Evolutionary conservation across 1,140 invertebrate species (phyloP).

Genomic region (Dysdera silvatica): DNA sequence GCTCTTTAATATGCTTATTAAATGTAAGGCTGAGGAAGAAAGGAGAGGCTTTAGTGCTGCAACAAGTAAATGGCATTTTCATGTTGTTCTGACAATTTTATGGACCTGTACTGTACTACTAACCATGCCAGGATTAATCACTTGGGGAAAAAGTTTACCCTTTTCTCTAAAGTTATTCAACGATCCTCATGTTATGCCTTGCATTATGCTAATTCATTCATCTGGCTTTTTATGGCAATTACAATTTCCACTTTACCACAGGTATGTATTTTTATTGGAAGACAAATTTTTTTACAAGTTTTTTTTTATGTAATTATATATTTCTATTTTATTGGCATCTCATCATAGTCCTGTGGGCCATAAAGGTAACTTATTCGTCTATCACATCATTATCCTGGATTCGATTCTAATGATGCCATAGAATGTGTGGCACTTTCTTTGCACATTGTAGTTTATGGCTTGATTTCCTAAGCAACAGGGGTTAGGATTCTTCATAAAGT

Average conservation of each 20-base stretch:
- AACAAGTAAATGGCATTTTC: slow-evolving; percentile 11
- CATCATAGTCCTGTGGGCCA: no score
- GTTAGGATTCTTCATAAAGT: no score
- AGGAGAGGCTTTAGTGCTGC: background rate
- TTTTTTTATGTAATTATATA: no score
- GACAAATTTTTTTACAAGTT: no score
- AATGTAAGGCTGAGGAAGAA: slow-evolving; percentile 15
- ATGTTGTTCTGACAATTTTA: slow-evolving; percentile 1
- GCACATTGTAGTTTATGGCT: no score
- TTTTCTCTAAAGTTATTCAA: slow-evolving; percentile 3
- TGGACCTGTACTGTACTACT: background rate
- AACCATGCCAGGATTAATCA: slow-evolving; percentile 6
- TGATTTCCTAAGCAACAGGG: no score
- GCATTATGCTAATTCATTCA: background rate
- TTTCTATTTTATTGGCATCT: no score
- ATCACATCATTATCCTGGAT: no score
- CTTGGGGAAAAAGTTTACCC: slow-evolving; percentile 2
- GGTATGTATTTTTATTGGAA: slow-evolving; percentile 2
- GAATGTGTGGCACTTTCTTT: no score
- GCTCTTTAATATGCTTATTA: background rate
- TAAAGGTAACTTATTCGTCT: no score
- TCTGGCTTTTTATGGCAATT: slow-evolving; percentile 9
- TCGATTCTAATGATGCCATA: no score
- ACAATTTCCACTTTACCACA: slow-evolving; percentile 5
- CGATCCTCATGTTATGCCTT: slow-evolving; percentile 2